Percentiles rank a stretch among this genome's conserved stretches.
Conservation (phyloP, 2,113 vertebrate genomes). For the Penelope pileata region DNA sequence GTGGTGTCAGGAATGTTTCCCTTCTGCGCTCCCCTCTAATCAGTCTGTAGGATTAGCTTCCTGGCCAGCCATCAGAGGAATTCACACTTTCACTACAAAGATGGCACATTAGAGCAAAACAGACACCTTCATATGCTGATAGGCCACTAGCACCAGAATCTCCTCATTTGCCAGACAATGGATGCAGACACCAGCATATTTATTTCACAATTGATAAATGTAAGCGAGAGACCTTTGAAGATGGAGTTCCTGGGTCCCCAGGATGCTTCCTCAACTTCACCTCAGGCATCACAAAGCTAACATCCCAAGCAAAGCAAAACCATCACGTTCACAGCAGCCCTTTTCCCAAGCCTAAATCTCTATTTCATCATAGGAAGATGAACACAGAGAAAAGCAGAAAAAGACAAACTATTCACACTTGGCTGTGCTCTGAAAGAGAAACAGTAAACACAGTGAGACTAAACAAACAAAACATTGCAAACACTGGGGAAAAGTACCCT, state of each 20-base stretch:
- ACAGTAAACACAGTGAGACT: background rate
- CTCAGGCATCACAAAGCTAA: background rate
- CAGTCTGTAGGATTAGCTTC: conserved; percentile 19
- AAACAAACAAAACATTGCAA: background rate
- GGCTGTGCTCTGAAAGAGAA: background rate
- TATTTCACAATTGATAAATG: background rate
- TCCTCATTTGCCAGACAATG: conserved; percentile 27
- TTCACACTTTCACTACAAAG: conserved; percentile 49
- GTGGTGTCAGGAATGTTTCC: background rate
- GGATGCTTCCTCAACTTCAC: background rate
- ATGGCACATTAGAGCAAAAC: background rate
- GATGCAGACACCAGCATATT: background rate
- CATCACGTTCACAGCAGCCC: background rate
- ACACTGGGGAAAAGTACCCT: fast-evolving
- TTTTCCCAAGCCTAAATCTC: background rate
- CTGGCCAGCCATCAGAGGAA: conserved; percentile 1
- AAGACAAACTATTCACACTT: background rate
- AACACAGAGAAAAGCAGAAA: background rate
- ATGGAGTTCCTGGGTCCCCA: background rate
- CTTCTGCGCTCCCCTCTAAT: background rate
- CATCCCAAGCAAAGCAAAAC: background rate
- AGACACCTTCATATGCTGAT: conserved; percentile 37
- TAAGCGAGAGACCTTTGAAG: background rate
- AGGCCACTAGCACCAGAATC: background rate
- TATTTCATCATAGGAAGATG: background rate